Evolutionary conservation across 2,113 vertebrate genomes (phyloP).

Genomic region (Poeciliopsis occidentalis): DNA sequence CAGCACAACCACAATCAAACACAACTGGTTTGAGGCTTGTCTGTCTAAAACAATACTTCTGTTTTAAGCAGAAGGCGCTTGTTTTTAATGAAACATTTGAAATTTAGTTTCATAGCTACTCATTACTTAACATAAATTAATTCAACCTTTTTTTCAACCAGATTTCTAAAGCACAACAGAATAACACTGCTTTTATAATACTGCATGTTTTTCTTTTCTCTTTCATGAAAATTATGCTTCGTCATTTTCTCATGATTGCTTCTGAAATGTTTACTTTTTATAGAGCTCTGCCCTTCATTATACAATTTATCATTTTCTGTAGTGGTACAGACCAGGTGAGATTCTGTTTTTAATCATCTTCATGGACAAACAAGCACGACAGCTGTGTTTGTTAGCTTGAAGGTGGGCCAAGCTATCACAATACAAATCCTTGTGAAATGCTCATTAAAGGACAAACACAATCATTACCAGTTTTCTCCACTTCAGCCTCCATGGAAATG

Average conservation of each 20-base stretch:
- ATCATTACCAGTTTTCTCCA: constrained; percentile 3
- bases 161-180: neutral
- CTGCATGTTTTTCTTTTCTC: neutral
- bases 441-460: neutral
- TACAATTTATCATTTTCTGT: neutral
- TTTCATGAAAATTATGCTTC: neutral
- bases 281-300: neutral
- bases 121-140: neutral
- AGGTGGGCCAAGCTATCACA: neutral
- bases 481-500: constrained; percentile 24
- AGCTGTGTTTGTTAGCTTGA: neutral
- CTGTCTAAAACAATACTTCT: neutral
- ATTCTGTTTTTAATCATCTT: neutral
- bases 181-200: neutral
- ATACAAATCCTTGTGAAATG: neutral
- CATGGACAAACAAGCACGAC: neutral
- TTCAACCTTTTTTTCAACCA: neutral
- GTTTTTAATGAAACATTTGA: too few species aligned
- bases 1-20: neutral
- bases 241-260: neutral
- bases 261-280: neutral
- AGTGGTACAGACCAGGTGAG: neutral
- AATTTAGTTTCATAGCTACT: neutral
- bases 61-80: neutral
- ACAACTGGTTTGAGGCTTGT: neutral